phyloP scores from a whole-genome alignment of 2,888 invertebrate species.

The Bembecia ichneumoniformis region DNA sequence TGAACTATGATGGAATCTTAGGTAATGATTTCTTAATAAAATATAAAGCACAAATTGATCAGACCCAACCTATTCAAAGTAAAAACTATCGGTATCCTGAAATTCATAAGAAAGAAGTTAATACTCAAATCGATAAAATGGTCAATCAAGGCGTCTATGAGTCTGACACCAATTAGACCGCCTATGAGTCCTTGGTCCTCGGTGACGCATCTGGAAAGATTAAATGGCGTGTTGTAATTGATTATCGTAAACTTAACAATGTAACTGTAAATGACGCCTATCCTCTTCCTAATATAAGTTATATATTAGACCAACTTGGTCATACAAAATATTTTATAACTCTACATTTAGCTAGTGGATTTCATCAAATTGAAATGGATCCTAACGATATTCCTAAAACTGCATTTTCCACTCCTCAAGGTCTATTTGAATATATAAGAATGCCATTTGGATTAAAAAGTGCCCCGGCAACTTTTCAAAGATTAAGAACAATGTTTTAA shows the following conservation, averaged over 20 bases:
- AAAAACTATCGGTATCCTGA: slow-evolving; percentile 9
- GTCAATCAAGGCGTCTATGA: slow-evolving; percentile 8
- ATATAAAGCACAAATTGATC: too few relatives aligned
- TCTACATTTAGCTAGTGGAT: slow-evolving; percentile 3
- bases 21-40: too few relatives aligned
- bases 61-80: slow-evolving; percentile 10
- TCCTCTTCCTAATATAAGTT: slow-evolving; percentile 2
- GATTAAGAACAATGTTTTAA: slow-evolving; percentile 3
- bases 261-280: background rate
- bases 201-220: slow-evolving; percentile 2
- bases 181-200: slow-evolving; percentile 1
- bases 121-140: slow-evolving; percentile 9
- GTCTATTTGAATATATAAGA: slow-evolving; percentile 1
- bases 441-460: slow-evolving; percentile 2
- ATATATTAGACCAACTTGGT: slow-evolving; percentile 2
- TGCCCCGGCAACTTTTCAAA: slow-evolving; percentile 2
- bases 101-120: slow-evolving; percentile 7
- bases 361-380: slow-evolving; percentile 2
- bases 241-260: slow-evolving; percentile 2
- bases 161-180: too few relatives aligned
- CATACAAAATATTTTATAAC: slow-evolving; percentile 1
- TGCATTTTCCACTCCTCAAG: slow-evolving; percentile 1
- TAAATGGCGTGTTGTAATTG: slow-evolving; percentile 4
- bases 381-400: slow-evolving; percentile 1
- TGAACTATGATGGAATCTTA: too few relatives aligned